These are phyloP conservation scores for Mesocentrotus franciscanus DNA, from an alignment of 53 echinoderm and acorn worm species.

Conservation along the genomic window DNA sequence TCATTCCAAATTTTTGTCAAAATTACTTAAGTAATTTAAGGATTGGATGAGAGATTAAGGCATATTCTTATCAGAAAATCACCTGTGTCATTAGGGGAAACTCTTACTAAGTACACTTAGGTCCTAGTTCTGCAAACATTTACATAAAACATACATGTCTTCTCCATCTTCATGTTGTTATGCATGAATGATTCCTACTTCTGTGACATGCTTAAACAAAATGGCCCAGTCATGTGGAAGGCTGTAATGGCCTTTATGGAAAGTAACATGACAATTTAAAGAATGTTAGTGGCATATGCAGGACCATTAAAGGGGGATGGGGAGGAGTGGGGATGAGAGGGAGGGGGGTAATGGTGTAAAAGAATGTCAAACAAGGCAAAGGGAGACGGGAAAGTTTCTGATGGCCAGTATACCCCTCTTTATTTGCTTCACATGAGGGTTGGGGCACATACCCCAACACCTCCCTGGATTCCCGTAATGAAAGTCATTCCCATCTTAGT, in stretches of 20 bases:
- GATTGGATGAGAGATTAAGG: neutral
- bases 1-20: neutral
- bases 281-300: neutral
- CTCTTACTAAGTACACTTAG: neutral
- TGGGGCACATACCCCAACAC: neutral
- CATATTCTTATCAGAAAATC: neutral
- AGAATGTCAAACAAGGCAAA: neutral
- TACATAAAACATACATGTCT: neutral
- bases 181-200: neutral
- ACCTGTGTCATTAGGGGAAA: neutral
- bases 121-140: neutral
- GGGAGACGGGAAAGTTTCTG: neutral
- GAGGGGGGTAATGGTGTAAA: neutral
- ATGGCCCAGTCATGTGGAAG: slow-evolving; percentile 8
- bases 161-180: neutral
- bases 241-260: neutral
- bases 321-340: neutral
- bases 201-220: neutral
- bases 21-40: neutral
- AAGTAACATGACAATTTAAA: neutral
- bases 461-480: neutral
- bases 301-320: neutral
- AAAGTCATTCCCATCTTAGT: neutral
- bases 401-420: no score
- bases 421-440: no score